phyloP scores from a whole-genome alignment of 2,888 invertebrate species.

The Hirtodrosophila confusa region DNA sequence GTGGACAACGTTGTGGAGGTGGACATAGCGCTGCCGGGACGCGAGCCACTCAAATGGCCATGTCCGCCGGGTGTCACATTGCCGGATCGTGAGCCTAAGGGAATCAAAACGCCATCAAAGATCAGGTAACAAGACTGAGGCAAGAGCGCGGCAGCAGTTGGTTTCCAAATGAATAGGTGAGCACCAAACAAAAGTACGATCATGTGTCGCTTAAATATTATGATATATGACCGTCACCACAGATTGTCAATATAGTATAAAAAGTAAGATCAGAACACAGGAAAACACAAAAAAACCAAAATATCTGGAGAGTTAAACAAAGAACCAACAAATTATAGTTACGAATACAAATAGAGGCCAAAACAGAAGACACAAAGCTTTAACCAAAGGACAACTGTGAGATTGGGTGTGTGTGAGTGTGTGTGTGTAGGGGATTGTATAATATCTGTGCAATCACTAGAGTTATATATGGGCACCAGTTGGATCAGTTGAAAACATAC shows the following conservation, averaged over 20 bases:
- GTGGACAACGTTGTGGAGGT: conserved; percentile 88
- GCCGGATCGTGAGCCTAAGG: conserved; percentile 88
- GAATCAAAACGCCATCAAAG: conserved; percentile 2
- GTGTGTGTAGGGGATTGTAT: conserved; percentile 3
- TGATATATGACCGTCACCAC: conserved; percentile 63
- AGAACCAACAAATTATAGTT: conserved; percentile 31
- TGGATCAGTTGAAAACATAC: conserved; percentile 45
- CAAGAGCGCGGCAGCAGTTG: conserved; percentile 4
- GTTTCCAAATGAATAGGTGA: conserved; percentile 32
- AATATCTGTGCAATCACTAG: conserved; percentile 3
- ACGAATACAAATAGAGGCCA: conserved; percentile 14
- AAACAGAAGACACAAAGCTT: conserved; percentile 42
- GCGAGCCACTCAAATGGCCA: conserved; percentile 88
- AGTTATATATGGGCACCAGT: conserved; percentile 14
- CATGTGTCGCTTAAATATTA: not conserved
- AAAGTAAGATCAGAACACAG: conserved; percentile 26
- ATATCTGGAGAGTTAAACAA: conserved; percentile 32
- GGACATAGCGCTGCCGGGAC: conserved; percentile 95
- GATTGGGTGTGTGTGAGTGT: conserved; percentile 15
- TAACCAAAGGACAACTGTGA: conserved; percentile 28
- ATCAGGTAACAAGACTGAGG: conserved; percentile 18
- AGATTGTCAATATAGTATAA: conserved; percentile 38
- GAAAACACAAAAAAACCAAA: conserved; percentile 10
- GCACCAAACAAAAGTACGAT: conserved; percentile 47
- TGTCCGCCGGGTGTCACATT: conserved; percentile 89